Evolutionary conservation across 2,113 vertebrate genomes (phyloP), one percentile per base, ranked within the genome.

Genomic region (Chelonoidis abingdonii): DNA sequence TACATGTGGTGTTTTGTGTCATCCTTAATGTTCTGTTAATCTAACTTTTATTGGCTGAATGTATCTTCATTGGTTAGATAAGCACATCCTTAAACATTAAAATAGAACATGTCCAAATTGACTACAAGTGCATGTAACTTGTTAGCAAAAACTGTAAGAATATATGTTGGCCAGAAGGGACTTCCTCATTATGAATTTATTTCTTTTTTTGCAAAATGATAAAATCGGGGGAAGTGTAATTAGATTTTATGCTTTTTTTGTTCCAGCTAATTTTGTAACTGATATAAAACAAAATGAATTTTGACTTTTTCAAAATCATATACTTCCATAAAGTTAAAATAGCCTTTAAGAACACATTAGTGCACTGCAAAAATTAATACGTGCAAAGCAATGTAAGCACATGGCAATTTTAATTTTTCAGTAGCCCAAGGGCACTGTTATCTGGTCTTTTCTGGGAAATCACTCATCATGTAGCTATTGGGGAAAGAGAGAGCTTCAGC

Each of bases 361-460:
- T 9, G 62, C 84, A 65, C 65, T 4, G 76, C 86, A 93, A 96
- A 97, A 97, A 98, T 98, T 96, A 98, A 98, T 97, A 97, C 97
- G 92, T 90, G 89, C 54, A 75, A 97, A 97, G 94, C 92, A 98
- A 97, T 88, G 95, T 94, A 98, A 97, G 98, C 97, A 96, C 97
- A 95, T 92, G 95, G 97, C 97, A 97, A 97, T 98, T 98, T 97
- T 96, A 98, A 98, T 98, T 98, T 98, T 98, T 97, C 92, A 83
- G 0, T 97, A 97, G 97, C 97, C 97, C 97, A n/a, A 49, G 95
- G 97, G 96, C 97, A 96, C 98, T 89, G 97, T 98, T 98, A 98
- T 98, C 97, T 97, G 97, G 92, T 97, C 95, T 98, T 98, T 98
- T 98, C 98, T 98, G 98, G 97, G 97, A 98, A 98, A 98, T 98